Evolutionary conservation across 2,888 invertebrate species (phyloP).

Genomic region (Pseudoips prasinana): DNA sequence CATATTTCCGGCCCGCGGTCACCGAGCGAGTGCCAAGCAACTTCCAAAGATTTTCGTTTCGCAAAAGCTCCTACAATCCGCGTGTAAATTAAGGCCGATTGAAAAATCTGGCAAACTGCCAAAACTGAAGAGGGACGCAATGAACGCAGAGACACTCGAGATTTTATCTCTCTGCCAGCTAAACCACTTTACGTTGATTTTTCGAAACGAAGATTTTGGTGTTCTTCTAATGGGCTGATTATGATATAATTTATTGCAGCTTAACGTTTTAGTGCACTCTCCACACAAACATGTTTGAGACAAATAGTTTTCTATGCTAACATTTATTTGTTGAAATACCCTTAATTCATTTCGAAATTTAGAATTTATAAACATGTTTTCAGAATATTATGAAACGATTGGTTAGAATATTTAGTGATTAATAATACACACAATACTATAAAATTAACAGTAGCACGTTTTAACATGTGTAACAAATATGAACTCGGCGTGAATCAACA

Average conservation of each 20-base stretch:
- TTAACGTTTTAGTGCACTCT: too few relatives aligned
- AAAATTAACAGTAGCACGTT: conserved; percentile 3
- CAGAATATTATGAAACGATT: too few relatives aligned
- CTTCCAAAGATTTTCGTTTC: conserved; percentile 48
- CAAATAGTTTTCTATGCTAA: too few relatives aligned
- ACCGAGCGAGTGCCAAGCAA: conserved; percentile 42
- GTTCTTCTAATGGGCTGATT: conserved; percentile 6
- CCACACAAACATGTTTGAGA: too few relatives aligned
- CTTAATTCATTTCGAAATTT: too few relatives aligned
- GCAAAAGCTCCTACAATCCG: conserved; percentile 42
- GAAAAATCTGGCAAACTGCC: conserved; percentile 52
- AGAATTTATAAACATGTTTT: too few relatives aligned
- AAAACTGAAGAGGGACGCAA: conserved; percentile 43
- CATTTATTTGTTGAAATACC: too few relatives aligned
- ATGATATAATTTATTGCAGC: background rate
- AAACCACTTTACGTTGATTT: conserved; percentile 31
- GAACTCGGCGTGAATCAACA: conserved; percentile 17
- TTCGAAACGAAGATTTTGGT: conserved; percentile 12
- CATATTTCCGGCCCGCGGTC: conserved; percentile 62
- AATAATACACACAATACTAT: too few relatives aligned
- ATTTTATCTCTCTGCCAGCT: conserved; percentile 39
- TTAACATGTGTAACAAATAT: conserved; percentile 12
- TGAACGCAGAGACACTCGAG: conserved; percentile 47
- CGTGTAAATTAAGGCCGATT: conserved; percentile 56
- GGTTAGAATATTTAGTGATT: too few relatives aligned